Conservation (phyloP, 2,888 invertebrate species). For the Cacoxenus indagator region DNA sequence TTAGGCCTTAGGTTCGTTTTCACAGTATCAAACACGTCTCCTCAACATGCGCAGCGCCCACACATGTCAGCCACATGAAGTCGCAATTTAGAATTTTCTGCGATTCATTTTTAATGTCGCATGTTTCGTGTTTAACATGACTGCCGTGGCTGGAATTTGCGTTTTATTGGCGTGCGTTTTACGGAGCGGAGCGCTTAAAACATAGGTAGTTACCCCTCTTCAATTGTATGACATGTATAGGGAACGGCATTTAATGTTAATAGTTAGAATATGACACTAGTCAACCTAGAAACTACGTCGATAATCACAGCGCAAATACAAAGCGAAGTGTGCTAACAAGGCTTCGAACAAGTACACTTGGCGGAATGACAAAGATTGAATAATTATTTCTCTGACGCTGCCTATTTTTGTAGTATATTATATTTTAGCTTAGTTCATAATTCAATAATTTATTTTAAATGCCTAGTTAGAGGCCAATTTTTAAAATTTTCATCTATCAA, state of each 20-base stretch:
- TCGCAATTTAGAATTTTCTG: slow-evolving; percentile 18
- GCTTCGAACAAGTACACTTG: slow-evolving; percentile 32
- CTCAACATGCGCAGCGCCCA: background rate
- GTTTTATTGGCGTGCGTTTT: background rate
- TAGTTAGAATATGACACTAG: slow-evolving; percentile 60
- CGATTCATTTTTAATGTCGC: slow-evolving; percentile 50
- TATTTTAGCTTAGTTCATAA: too few relatives aligned
- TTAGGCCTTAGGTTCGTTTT: background rate
- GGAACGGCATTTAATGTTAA: slow-evolving; percentile 52
- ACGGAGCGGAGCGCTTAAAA: background rate
- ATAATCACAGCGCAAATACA: slow-evolving; percentile 49
- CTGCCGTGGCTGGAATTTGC: background rate
- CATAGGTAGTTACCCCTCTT: slow-evolving; percentile 8
- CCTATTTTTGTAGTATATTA: too few relatives aligned
- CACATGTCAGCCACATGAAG: slow-evolving; percentile 27
- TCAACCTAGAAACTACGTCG: slow-evolving; percentile 35
- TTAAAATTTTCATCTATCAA: too few relatives aligned
- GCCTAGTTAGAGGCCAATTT: too few relatives aligned
- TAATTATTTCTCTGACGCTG: background rate
- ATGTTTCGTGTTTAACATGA: slow-evolving; percentile 46
- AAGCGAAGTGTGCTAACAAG: slow-evolving; percentile 53
- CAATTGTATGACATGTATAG: slow-evolving; percentile 39
- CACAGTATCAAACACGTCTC: background rate
- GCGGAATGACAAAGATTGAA: background rate
- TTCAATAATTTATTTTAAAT: too few relatives aligned